Base-by-base conservation (phyloP, 2,888 invertebrate species). In the Latrodectus elegans region DNA sequence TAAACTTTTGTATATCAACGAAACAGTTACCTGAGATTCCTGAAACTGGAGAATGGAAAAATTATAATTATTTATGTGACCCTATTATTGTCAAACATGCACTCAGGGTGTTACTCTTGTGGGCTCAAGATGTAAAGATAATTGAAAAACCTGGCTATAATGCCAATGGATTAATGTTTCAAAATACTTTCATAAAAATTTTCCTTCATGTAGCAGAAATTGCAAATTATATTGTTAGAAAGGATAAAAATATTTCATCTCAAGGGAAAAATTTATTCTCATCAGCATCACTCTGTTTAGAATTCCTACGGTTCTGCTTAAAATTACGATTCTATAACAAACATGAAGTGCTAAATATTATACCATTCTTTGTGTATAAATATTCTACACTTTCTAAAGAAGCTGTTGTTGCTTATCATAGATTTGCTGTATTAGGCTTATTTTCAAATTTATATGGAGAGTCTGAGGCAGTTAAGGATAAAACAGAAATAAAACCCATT, bases 261-360 rank as follows among this genome's bases (percentile, higher is more conserved):
- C 60, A 12, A 60, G 60, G 51, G 9, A 51, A n/a, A n/a, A 14
- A 22, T 12, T 1, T 12, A 4, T 80, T 38, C 26, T 73, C 88
- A 4, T 17, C 79, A 1, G 88, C 79, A 11, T 22, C 83, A 14
- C 64, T 84, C 6, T 83, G 83, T n/a, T 8, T 88, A 1, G 88
- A 81, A 49, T 88, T 88, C 52, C 71, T 83, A 8, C 74, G 79
- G 60, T 88, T 88, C 70, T 88, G 88, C 49, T 38, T 79, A 2
- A 70, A 22, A 11, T 60, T 88, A 11, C 78, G 88, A 12, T 88
- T 88, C 52, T 84, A 88, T 71, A 71, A 51, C 38, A 14, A 75
- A 15, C 0, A 79, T 22, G 83, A 79, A 51, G 51, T 88, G 0
- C 8, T 10, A 10, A 53, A 84, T 52, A 22, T 79, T 4, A n/a